Percentiles rank a stretch among this genome's conserved stretches.
These are phyloP conservation scores for Rallus crepitans DNA, from an alignment of 2,797 vertebrate species.

Conservation along the genomic window DNA sequence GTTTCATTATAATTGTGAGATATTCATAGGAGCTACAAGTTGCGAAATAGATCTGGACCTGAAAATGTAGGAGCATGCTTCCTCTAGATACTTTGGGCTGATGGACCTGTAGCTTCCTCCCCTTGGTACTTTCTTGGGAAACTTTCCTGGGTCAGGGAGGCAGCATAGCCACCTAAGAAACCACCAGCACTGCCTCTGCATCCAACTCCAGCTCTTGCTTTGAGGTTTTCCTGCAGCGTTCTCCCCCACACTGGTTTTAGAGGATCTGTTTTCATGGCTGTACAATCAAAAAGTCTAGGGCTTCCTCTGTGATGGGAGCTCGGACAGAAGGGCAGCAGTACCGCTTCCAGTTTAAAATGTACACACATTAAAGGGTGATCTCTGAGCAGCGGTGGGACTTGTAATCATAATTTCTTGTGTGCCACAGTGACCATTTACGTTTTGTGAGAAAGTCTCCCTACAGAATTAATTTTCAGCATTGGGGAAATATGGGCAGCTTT, in stretches of 20 bases:
- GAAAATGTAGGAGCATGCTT: not conserved
- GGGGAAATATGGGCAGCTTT: slow-evolving; percentile 61
- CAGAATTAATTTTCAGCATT: slow-evolving; percentile 63
- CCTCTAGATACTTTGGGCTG: not conserved
- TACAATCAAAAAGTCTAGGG: not conserved
- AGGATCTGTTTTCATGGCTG: not conserved
- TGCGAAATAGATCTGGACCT: not conserved
- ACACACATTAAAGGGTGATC: not conserved
- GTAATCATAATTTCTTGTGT: slow-evolving; percentile 8
- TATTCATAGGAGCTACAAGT: not conserved
- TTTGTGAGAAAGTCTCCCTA: slow-evolving; percentile 47
- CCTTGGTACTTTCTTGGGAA: not conserved
- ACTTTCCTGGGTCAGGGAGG: not conserved
- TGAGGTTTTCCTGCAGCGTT: not conserved
- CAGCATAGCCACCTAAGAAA: not conserved
- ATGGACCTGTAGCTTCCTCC: not conserved
- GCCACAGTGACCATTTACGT: slow-evolving; percentile 31
- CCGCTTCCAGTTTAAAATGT: not conserved
- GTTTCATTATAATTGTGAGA: not conserved
- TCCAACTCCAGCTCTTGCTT: not conserved
- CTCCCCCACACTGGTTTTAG: not conserved
- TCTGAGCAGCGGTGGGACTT: not conserved
- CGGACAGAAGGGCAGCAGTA: not conserved
- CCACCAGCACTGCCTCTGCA: not conserved
- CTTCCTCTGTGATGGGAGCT: not conserved